A percentile compares a stretch with the other conserved stretches of the same genome.
Evolutionary conservation across 2,888 invertebrate genomes (phyloP).

Genomic region (Phyllotreta striolata): DNA sequence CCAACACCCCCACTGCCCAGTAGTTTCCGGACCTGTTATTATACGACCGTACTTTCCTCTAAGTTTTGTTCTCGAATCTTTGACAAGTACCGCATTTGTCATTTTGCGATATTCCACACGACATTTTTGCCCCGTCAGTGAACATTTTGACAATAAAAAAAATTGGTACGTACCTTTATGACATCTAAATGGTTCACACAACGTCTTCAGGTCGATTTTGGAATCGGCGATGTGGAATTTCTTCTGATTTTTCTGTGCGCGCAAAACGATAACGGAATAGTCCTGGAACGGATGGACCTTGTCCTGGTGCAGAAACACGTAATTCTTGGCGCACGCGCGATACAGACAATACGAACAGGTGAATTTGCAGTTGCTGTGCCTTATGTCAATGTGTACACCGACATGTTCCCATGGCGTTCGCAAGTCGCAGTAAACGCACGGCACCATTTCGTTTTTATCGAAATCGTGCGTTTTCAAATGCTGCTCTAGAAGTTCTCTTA

Average conservation of each 20-base stretch:
- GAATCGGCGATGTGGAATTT: slow-evolving; percentile 45
- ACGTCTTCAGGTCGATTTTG: slow-evolving; percentile 39
- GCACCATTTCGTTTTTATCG: slow-evolving; percentile 55
- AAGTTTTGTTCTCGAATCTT: too few relatives aligned
- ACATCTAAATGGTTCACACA: slow-evolving; percentile 51
- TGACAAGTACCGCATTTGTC: not conserved
- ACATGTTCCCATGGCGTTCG: slow-evolving; percentile 60
- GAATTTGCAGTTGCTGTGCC: slow-evolving; percentile 69
- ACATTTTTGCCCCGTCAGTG: not conserved
- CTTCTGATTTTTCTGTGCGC: slow-evolving; percentile 43
- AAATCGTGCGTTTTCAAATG: slow-evolving; percentile 60
- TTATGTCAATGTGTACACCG: slow-evolving; percentile 66
- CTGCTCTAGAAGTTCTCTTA: slow-evolving; percentile 53
- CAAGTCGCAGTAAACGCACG: slow-evolving; percentile 63
- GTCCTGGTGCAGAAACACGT: slow-evolving; percentile 69
- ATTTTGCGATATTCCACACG: too few relatives aligned
- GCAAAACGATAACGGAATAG: slow-evolving; percentile 44
- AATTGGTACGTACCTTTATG: slow-evolving; percentile 41
- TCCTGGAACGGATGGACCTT: slow-evolving; percentile 49
- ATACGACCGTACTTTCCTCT: too few relatives aligned
- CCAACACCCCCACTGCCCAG: too few relatives aligned
- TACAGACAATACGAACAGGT: slow-evolving; percentile 76
- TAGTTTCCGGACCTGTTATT: too few relatives aligned
- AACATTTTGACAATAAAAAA: not conserved
- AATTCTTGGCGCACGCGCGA: slow-evolving; percentile 67